Percentiles rank a stretch among this genome's conserved stretches.
Conservation (phyloP, 1,140 invertebrate genomes). For the Brachionus calyciflorus region DNA sequence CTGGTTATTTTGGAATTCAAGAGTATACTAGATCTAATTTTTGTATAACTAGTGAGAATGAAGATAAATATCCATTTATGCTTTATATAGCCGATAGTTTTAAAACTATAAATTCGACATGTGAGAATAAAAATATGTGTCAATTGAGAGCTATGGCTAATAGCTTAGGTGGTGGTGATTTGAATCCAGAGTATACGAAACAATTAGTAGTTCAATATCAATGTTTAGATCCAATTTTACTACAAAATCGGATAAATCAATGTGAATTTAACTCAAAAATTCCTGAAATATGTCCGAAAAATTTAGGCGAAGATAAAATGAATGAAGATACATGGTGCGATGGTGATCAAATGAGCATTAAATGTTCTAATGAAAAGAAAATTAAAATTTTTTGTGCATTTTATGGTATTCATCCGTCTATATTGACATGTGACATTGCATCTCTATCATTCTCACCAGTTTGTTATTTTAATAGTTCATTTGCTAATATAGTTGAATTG, state of each 20-base stretch:
- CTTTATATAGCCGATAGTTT: neutral
- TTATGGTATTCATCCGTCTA: conserved; percentile 33
- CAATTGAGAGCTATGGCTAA: neutral
- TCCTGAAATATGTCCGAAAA: conserved; percentile 16
- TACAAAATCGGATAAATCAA: neutral
- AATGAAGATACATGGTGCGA: conserved; percentile 30
- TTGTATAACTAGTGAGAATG: neutral
- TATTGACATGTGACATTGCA: conserved; percentile 4
- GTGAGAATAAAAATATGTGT: conserved; percentile 14
- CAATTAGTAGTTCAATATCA: conserved; percentile 35
- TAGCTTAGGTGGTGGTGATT: conserved; percentile 36
- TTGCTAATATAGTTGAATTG: neutral
- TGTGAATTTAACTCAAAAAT: neutral
- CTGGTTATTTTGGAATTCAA: conserved; percentile 45
- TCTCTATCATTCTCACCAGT: neutral
- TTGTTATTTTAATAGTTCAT: conserved; percentile 41
- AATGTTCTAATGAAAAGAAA: neutral
- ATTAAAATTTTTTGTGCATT: conserved; percentile 37
- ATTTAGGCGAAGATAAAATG: neutral
- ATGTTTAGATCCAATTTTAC: neutral
- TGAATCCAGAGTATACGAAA: neutral
- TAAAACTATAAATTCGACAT: conserved; percentile 1
- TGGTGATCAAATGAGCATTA: neutral
- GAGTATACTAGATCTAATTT: neutral
- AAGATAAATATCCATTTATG: conserved; percentile 8